Evolutionary conservation across 2,113 vertebrate genomes (phyloP).

Genomic region (Turnix velox): DNA sequence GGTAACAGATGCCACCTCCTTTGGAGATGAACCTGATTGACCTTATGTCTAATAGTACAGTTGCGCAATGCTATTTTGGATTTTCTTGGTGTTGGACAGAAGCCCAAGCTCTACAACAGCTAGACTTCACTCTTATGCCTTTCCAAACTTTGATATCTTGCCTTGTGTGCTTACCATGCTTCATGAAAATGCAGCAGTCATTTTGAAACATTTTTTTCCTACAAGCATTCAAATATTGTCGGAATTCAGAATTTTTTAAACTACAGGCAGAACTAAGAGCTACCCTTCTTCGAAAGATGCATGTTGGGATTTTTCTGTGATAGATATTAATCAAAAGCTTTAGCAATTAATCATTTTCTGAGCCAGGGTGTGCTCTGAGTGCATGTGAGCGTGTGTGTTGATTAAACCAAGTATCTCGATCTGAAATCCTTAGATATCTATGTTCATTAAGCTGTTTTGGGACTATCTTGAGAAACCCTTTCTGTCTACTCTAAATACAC

Average conservation of each 20-base stretch:
- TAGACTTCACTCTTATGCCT: not conserved
- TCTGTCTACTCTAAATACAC: not conserved
- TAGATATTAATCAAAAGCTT: not conserved
- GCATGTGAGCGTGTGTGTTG: not conserved
- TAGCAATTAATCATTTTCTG: not conserved
- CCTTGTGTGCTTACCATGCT: not conserved
- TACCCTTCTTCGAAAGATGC: not conserved
- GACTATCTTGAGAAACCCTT: not conserved
- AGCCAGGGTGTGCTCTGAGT: not conserved
- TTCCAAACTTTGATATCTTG: not conserved
- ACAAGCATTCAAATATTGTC: not conserved
- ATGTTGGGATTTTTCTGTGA: not conserved
- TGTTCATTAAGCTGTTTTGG: not conserved
- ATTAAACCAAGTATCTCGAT: not conserved
- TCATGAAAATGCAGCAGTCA: not conserved
- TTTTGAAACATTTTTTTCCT: not conserved
- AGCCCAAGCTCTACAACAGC: not conserved
- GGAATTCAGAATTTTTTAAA: not conserved
- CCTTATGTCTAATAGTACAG: slow-evolving; percentile 20
- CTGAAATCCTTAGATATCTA: not conserved
- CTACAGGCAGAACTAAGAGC: not conserved
- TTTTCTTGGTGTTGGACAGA: not conserved
- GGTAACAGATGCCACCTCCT: slow-evolving; percentile 52
- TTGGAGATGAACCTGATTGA: slow-evolving; percentile 53
- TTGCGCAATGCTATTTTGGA: slow-evolving; percentile 20